A percentile compares a stretch with the other conserved stretches of the same genome.
These are phyloP conservation scores for Diplolepis rosae DNA, from an alignment of 2,888 invertebrate genomes.

Conservation along the genomic window DNA sequence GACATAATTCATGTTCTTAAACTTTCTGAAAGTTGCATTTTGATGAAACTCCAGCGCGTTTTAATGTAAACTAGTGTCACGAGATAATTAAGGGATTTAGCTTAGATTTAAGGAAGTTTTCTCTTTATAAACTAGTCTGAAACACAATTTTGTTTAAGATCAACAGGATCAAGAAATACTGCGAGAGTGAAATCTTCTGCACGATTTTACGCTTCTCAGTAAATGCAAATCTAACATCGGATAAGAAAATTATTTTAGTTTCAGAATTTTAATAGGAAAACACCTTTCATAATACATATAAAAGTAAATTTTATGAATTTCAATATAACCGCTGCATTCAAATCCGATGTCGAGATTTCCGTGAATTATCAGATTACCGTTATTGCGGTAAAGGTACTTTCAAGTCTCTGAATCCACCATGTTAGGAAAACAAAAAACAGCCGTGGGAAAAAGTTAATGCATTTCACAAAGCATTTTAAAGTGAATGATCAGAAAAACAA, in stretches of 20 bases:
- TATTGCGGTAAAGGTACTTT: conserved; percentile 23
- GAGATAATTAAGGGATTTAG: conserved; percentile 22
- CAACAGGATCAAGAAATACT: conserved; percentile 2
- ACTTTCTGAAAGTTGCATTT: conserved; percentile 31
- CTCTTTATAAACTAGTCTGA: conserved; percentile 19
- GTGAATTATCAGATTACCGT: conserved; percentile 8
- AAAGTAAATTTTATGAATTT: not conserved
- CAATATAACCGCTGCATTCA: not conserved
- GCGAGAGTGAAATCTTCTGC: not conserved
- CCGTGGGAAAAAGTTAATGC: conserved; percentile 17
- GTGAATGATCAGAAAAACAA: not conserved
- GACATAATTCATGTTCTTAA: conserved; percentile 24
- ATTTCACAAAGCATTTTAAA: not conserved
- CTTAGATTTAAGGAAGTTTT: conserved; percentile 8
- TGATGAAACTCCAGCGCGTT: conserved; percentile 23
- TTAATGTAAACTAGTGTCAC: conserved; percentile 30
- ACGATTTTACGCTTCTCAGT: not conserved
- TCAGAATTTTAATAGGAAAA: not conserved
- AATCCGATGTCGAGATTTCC: not conserved
- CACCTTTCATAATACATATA: not conserved
- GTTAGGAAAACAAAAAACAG: conserved; percentile 14
- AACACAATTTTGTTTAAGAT: conserved; percentile 21
- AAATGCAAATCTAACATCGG: not conserved
- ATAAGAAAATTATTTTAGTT: not conserved
- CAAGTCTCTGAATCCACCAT: not conserved